Conservation (phyloP, 2,888 invertebrate genomes). For the Agonum fuliginosum region DNA sequence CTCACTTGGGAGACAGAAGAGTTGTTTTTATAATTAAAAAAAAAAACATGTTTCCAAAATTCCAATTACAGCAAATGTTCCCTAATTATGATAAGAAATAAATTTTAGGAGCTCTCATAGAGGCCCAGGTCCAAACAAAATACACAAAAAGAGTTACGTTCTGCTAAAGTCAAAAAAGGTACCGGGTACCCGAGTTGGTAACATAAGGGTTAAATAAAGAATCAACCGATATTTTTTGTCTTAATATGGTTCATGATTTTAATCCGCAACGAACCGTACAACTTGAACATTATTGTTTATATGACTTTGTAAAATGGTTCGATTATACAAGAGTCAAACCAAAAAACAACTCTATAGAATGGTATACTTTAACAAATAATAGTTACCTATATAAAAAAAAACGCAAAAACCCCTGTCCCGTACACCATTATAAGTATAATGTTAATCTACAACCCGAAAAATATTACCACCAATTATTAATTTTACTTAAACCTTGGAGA, state of each 20-base stretch:
- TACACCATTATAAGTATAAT: constrained; percentile 66
- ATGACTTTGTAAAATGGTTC: constrained; percentile 64
- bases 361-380: constrained; percentile 50
- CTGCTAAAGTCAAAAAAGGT: no score
- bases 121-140: no score
- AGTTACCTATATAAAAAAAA: constrained; percentile 64
- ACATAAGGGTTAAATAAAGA: constrained; percentile 62
- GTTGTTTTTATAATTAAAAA: no score
- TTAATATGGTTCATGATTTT: constrained; percentile 65
- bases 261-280: constrained; percentile 65
- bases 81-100: no score
- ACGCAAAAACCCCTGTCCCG: constrained; percentile 64
- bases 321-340: constrained; percentile 60
- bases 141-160: no score
- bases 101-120: no score
- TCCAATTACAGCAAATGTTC: no score
- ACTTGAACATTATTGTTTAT: constrained; percentile 63
- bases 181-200: no score
- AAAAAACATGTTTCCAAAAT: no score
- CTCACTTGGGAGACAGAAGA: no score
- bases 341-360: constrained; percentile 35
- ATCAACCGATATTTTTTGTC: constrained; percentile 65
- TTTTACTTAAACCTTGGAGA: constrained; percentile 65
- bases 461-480: constrained; percentile 64
- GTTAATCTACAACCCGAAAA: constrained; percentile 64